These are phyloP conservation scores for Alces alces DNA, from an alignment of 2,113 vertebrate species.

Conservation along the genomic window DNA sequence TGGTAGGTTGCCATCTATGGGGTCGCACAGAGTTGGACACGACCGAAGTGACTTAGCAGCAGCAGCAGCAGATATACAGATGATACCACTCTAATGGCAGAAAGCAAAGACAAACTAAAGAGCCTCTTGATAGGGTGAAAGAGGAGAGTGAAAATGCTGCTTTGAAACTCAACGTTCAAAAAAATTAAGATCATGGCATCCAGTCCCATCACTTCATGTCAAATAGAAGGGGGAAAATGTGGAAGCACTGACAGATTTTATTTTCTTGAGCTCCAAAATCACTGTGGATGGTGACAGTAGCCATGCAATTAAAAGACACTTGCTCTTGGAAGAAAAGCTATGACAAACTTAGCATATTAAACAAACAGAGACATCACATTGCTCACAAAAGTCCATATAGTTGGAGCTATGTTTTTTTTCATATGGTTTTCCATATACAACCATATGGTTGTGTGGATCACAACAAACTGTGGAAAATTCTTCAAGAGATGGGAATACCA, in stretches of 20 bases:
- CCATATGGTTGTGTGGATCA: not conserved
- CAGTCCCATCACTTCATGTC: not conserved
- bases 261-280: not conserved
- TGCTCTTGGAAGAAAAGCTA: not conserved
- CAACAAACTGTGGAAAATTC: not conserved
- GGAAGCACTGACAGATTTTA: not conserved
- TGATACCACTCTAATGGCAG: not conserved
- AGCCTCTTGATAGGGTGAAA: not conserved
- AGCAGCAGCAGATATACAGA: not conserved
- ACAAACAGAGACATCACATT: not conserved
- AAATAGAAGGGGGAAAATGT: not conserved
- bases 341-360: not conserved
- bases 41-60: not conserved
- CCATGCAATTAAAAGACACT: not conserved
- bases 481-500: not conserved
- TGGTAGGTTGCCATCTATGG: too few relatives aligned
- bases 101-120: not conserved
- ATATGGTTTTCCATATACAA: not conserved
- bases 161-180: not conserved
- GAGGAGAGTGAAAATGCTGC: not conserved
- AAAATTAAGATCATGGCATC: not conserved
- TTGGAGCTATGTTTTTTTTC: not conserved
- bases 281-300: not conserved
- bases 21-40: too few relatives aligned
- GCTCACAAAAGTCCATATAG: not conserved